These are phyloP conservation scores for Protophormia terraenovae DNA, from an alignment of 2,888 invertebrate species.

Conservation along the genomic window DNA sequence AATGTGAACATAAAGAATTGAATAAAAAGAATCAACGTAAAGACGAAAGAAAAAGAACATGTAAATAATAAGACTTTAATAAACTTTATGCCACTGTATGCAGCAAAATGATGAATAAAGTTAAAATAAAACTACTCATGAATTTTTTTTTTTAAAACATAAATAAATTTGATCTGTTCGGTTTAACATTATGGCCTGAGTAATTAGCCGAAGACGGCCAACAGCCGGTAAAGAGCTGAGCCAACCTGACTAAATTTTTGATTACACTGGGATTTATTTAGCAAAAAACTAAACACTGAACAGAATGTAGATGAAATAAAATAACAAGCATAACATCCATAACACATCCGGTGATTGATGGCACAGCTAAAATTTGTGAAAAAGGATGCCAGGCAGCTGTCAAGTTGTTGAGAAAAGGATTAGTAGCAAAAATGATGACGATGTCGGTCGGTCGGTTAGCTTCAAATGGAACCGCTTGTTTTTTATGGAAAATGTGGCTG, in stretches of 20 bases:
- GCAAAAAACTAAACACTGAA: no score
- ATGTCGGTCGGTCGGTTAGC: constrained; percentile 67
- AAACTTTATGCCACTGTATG: constrained; percentile 53
- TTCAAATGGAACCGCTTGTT: constrained; percentile 78
- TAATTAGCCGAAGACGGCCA: constrained; percentile 61
- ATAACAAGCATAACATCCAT: constrained; percentile 41
- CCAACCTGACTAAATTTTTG: constrained; percentile 36
- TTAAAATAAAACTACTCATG: neutral
- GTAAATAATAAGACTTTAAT: constrained; percentile 17
- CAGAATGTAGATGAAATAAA: neutral
- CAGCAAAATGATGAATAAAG: constrained; percentile 41
- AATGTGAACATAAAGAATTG: constrained; percentile 57
- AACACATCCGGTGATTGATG: constrained; percentile 78
- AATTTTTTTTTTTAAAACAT: no score
- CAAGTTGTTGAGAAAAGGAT: constrained; percentile 80
- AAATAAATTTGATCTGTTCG: constrained; percentile 47
- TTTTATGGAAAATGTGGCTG: constrained; percentile 13
- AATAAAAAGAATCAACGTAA: constrained; percentile 1
- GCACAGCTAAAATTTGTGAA: constrained; percentile 78
- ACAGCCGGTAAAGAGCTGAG: constrained; percentile 17
- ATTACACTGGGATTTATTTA: neutral
- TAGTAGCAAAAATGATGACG: constrained; percentile 72
- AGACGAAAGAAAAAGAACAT: constrained; percentile 19
- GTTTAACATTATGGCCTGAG: constrained; percentile 50
- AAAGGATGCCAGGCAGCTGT: constrained; percentile 80